A percentile compares a stretch with the other conserved stretches of the same genome.
Conservation (phyloP, 92 coral and sea anemone genomes). For the Heteractis magnifica region DNA sequence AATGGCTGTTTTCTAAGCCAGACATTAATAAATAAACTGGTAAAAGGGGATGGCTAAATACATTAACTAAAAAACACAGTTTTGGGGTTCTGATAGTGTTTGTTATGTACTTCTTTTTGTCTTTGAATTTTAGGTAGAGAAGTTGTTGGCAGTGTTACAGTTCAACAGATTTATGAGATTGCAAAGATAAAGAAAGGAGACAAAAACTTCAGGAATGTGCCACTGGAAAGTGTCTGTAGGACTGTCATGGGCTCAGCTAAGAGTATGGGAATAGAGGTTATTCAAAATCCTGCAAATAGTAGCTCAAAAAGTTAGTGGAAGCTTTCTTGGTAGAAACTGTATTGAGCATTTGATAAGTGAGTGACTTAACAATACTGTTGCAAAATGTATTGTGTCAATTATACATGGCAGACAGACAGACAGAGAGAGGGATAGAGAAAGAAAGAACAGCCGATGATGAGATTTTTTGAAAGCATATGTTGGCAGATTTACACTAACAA, state of each 20-base stretch:
- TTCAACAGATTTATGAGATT: constrained; percentile 91
- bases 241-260: constrained; percentile 89
- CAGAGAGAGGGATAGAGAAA: too few relatives aligned
- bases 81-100: neutral
- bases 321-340: neutral
- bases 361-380: neutral
- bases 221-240: constrained; percentile 82
- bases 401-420: neutral
- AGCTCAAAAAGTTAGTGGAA: constrained; percentile 6
- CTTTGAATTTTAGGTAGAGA: constrained; percentile 63
- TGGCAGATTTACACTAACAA: too few relatives aligned
- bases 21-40: too few relatives aligned
- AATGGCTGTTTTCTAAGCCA: too few relatives aligned
- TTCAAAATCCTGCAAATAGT: constrained; percentile 29
- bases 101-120: neutral
- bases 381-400: neutral
- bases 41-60: too few relatives aligned
- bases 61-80: too few relatives aligned
- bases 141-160: constrained; percentile 85
- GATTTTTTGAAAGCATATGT: too few relatives aligned
- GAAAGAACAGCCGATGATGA: too few relatives aligned
- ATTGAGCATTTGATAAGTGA: neutral
- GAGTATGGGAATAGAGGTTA: constrained; percentile 86
- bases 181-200: constrained; percentile 85
- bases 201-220: constrained; percentile 74